Conservation (phyloP, 2,888 invertebrate genomes). For the Bruchidius siliquastri region DNA sequence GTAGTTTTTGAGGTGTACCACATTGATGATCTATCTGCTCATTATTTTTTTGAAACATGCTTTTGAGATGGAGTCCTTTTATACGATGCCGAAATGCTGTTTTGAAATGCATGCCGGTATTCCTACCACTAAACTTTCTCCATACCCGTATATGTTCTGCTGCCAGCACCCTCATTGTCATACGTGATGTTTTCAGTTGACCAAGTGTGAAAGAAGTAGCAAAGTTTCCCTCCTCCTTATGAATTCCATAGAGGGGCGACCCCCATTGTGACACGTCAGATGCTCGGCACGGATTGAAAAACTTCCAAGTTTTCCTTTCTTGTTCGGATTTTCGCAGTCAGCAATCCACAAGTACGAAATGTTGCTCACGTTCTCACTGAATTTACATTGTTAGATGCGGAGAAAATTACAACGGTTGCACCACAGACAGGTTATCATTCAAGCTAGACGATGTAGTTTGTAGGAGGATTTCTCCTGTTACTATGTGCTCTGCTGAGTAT, state of each 20-base stretch:
- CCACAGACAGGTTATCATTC: constrained; percentile 19
- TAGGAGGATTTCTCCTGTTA: too few relatives aligned
- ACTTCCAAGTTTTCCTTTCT: not conserved
- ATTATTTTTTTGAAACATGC: too few relatives aligned
- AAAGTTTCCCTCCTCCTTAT: not conserved
- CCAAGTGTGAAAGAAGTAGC: not conserved
- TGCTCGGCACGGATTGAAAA: not conserved
- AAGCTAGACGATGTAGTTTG: not conserved
- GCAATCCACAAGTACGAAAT: constrained; percentile 18
- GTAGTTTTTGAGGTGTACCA: too few relatives aligned
- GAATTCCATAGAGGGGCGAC: not conserved
- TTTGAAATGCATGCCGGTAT: not conserved
- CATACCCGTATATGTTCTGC: not conserved
- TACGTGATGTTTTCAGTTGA: not conserved
- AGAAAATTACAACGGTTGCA: constrained; percentile 43
- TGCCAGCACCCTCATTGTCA: not conserved
- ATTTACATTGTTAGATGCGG: constrained; percentile 42
- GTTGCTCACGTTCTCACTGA: constrained; percentile 39
- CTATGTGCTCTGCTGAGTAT: too few relatives aligned
- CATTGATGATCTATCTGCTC: too few relatives aligned
- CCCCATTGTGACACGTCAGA: not conserved
- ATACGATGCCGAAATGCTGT: too few relatives aligned
- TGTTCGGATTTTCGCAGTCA: not conserved
- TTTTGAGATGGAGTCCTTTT: too few relatives aligned
- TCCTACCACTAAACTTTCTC: not conserved